Conservation (phyloP, 2,888 invertebrate species). For the Volucella inanis region DNA sequence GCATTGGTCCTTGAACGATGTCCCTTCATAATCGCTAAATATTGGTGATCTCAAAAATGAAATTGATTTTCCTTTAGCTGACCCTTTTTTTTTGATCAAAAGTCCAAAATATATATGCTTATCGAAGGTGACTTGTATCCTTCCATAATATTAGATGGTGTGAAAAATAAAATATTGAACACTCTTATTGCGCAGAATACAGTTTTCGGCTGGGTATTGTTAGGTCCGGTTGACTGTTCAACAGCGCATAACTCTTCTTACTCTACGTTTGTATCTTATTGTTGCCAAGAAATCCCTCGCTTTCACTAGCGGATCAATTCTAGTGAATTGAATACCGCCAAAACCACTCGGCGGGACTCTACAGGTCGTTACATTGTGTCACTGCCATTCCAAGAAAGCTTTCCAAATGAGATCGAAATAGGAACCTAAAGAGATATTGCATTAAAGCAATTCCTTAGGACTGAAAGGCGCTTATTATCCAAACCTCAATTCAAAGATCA, state of each 20-base stretch:
- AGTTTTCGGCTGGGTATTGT: conserved; percentile 43
- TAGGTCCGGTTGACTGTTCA: conserved; percentile 1
- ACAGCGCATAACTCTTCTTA: background rate
- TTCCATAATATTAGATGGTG: conserved; percentile 11
- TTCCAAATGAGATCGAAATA: background rate
- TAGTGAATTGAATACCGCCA: conserved; percentile 7
- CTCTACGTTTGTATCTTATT: background rate
- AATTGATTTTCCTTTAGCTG: conserved; percentile 22
- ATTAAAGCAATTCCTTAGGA: background rate
- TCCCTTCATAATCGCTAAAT: conserved; percentile 1
- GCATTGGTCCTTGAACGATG: no score
- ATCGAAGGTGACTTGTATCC: conserved; percentile 38
- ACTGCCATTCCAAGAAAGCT: background rate
- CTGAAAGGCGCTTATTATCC: background rate
- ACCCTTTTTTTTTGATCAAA: conserved; percentile 8
- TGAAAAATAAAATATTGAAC: conserved; percentile 1
- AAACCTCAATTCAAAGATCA: conserved; percentile 5
- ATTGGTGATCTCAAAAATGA: background rate
- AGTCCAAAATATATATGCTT: conserved; percentile 32
- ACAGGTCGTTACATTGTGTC: background rate
- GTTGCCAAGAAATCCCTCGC: background rate
- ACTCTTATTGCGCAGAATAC: conserved; percentile 39
- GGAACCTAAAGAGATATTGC: background rate
- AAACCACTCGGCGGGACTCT: background rate
- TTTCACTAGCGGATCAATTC: background rate